Evolutionary conservation across 2,797 vertebrate species (phyloP).

Genomic region (Arrhamphus sclerolepis): DNA sequence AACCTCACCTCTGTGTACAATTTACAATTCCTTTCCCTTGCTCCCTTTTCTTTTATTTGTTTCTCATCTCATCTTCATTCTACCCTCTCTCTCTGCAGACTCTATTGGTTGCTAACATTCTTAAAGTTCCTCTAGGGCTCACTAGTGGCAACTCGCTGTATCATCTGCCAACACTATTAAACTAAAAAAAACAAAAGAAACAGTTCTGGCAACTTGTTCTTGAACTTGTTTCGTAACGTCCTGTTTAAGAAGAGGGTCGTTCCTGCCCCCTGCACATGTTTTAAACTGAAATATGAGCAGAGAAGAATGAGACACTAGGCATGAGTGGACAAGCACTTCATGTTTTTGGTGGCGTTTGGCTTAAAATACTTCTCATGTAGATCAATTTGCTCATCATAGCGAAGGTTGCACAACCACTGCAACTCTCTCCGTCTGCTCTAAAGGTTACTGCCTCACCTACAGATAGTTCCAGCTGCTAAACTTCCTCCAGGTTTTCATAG

Average conservation of each 20-base stretch:
- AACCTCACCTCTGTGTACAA: constrained; percentile 39
- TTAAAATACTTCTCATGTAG: too few species aligned
- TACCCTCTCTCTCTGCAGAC: constrained; percentile 24
- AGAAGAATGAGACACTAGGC: too few species aligned
- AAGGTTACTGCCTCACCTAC: too few species aligned
- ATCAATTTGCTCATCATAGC: too few species aligned
- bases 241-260: neutral
- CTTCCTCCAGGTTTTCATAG: too few species aligned
- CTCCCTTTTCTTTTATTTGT: constrained; percentile 16
- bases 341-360: too few species aligned
- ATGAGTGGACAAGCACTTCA: too few species aligned
- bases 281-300: too few species aligned
- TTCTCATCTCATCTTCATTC: constrained; percentile 24
- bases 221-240: neutral
- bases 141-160: constrained; percentile 67
- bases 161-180: constrained; percentile 6
- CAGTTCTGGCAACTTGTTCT: neutral
- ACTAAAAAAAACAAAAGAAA: neutral
- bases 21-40: constrained; percentile 36
- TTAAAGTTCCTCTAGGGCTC: constrained; percentile 54
- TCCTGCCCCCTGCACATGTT: neutral
- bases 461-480: too few species aligned
- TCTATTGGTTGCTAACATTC: constrained; percentile 59
- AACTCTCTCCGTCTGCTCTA: too few species aligned
- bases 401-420: too few species aligned